phyloP scores from a whole-genome alignment of 2,888 invertebrate species.

The Ectemnius lituratus region DNA sequence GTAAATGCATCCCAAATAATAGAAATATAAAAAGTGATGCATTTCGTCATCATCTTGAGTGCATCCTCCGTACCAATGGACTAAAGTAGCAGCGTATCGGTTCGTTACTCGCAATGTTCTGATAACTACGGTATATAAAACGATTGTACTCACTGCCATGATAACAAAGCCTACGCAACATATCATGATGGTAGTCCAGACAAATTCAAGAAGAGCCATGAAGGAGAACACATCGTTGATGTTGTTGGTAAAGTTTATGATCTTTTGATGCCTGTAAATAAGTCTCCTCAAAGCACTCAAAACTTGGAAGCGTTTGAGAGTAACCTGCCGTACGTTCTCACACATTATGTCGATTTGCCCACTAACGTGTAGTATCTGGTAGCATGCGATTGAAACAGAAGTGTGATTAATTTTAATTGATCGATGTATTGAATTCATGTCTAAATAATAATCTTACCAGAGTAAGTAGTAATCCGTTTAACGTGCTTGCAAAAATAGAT shows the following conservation, averaged over 20 bases:
- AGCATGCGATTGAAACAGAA: no score
- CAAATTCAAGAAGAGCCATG: constrained; percentile 36
- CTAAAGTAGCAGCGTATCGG: not conserved
- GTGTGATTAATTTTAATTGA: not conserved
- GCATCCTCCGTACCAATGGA: not conserved
- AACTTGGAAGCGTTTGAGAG: not conserved
- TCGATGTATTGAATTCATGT: not conserved
- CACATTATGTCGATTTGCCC: constrained; percentile 48
- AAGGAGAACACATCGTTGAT: constrained; percentile 43
- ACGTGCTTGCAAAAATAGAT: not conserved
- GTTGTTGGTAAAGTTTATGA: constrained; percentile 32
- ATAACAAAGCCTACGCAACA: constrained; percentile 11
- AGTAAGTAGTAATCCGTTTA: constrained; percentile 22
- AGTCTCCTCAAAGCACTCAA: constrained; percentile 12
- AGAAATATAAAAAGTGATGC: constrained; percentile 42
- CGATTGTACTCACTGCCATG: constrained; percentile 12
- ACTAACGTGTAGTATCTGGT: constrained; percentile 39
- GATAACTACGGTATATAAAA: not conserved
- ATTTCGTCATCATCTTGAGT: constrained; percentile 23
- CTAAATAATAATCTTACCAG: constrained; percentile 11
- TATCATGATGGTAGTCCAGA: constrained; percentile 16
- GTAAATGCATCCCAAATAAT: constrained; percentile 50
- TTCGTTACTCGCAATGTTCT: no score
- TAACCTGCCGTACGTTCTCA: constrained; percentile 8
- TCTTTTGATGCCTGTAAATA: constrained; percentile 37